These are phyloP conservation scores for Trinorchestia longiramus DNA, from an alignment of 1,140 invertebrate genomes.

Conservation along the genomic window DNA sequence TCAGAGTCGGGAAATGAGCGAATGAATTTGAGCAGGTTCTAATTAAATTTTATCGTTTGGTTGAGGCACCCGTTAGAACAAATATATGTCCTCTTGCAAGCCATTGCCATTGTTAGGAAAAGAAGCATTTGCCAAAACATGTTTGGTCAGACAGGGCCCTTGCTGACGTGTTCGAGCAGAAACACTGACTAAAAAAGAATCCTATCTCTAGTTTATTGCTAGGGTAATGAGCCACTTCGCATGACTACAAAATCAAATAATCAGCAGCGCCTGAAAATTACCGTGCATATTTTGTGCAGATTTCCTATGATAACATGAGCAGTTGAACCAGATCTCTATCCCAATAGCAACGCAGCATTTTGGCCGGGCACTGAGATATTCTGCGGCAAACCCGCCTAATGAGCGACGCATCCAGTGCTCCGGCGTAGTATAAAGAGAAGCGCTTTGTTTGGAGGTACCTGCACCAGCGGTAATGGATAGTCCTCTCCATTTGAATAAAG, in stretches of 20 bases:
- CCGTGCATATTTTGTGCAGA: slow-evolving; percentile 45
- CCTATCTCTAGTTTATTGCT: slow-evolving; percentile 53
- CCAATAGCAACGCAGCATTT: not conserved
- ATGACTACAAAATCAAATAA: slow-evolving; percentile 55
- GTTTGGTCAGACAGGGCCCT: slow-evolving; percentile 9
- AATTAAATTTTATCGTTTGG: slow-evolving; percentile 46
- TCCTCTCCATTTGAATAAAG: slow-evolving; percentile 30
- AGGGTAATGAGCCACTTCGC: slow-evolving; percentile 48
- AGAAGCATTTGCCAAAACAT: slow-evolving; percentile 50
- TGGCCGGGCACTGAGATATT: slow-evolving; percentile 14
- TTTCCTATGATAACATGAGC: slow-evolving; percentile 49
- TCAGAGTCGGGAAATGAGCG: not conserved
- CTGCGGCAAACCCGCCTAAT: slow-evolving; percentile 25
- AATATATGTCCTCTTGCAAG: slow-evolving; percentile 41
- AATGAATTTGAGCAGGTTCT: slow-evolving; percentile 42
- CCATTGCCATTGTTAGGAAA: slow-evolving; percentile 45
- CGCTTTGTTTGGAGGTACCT: slow-evolving; percentile 41
- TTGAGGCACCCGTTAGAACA: slow-evolving; percentile 53
- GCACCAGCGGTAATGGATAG: slow-evolving; percentile 22
- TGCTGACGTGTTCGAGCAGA: slow-evolving; percentile 25
- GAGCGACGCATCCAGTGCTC: not conserved
- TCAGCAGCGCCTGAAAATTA: slow-evolving; percentile 54
- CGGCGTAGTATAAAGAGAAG: not conserved
- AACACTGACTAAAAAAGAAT: slow-evolving; percentile 29
- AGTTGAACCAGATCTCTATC: slow-evolving; percentile 52